These are phyloP conservation scores for Cercopithecus mona DNA, from an alignment of 2,113 vertebrate species.

Conservation along the genomic window DNA sequence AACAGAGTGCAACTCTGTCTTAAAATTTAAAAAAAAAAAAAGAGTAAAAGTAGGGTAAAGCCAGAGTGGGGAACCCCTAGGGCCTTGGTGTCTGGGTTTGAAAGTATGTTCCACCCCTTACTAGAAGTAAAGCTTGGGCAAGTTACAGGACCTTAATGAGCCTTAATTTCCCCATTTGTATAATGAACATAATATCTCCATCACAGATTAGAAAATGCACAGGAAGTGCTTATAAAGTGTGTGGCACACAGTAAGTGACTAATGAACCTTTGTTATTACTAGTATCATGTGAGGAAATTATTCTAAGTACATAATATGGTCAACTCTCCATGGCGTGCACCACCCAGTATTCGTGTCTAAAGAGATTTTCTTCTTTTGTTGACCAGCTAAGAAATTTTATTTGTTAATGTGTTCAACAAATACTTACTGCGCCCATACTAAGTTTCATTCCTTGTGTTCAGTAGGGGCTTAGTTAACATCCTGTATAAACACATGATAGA, in stretches of 20 bases:
- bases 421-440: not conserved
- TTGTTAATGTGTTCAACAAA: constrained; percentile 34
- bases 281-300: not conserved
- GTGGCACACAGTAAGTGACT: not conserved
- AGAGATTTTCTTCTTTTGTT: not conserved
- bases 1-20: no score
- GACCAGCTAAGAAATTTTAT: not conserved
- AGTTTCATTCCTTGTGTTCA: constrained; percentile 21
- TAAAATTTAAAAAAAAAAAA: not conserved
- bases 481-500: not conserved
- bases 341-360: not conserved
- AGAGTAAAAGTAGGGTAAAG: not conserved
- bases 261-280: not conserved
- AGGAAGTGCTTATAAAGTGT: not conserved
- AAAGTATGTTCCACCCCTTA: not conserved
- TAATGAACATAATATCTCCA: constrained; percentile 21
- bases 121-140: not conserved
- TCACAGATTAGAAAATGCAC: not conserved
- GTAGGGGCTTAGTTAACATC: not conserved
- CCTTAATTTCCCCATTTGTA: constrained; percentile 30
- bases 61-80: not conserved
- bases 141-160: not conserved
- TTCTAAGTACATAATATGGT: not conserved
- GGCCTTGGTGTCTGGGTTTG: not conserved
- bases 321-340: not conserved